Conservation (phyloP, 2,797 vertebrate genomes). For the Sebastiscus albofasciatus region DNA sequence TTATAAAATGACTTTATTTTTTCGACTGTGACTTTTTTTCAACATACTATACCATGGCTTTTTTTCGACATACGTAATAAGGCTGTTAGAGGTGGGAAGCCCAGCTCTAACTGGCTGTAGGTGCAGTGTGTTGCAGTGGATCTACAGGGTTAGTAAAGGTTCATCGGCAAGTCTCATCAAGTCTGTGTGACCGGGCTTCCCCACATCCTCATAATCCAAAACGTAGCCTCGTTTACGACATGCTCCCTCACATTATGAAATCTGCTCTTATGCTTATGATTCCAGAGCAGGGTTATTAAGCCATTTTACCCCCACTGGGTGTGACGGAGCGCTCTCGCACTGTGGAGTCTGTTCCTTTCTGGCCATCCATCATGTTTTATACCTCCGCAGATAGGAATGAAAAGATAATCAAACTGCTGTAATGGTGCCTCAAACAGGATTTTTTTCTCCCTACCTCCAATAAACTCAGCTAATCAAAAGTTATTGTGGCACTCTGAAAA, state of each 20-base stretch:
- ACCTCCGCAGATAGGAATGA: conserved; percentile 80
- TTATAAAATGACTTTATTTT: background rate
- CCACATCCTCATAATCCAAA: conserved; percentile 43
- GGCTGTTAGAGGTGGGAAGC: background rate
- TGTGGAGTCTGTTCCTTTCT: conserved; percentile 45
- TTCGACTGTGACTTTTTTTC: too few species aligned
- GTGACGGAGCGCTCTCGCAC: conserved; percentile 37
- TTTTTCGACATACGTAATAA: background rate
- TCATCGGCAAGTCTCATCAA: conserved; percentile 31
- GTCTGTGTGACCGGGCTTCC: conserved; percentile 27
- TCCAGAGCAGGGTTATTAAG: conserved; percentile 60
- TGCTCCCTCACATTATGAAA: conserved; percentile 55
- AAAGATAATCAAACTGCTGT: conserved; percentile 80
- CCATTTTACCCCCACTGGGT: conserved; percentile 47
- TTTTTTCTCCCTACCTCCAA: conserved; percentile 53
- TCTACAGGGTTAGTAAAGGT: conserved; percentile 1
- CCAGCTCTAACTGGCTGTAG: background rate
- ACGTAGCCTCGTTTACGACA: conserved; percentile 31
- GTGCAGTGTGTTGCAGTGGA: conserved; percentile 1
- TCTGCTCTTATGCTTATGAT: conserved; percentile 49
- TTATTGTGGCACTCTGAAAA: conserved; percentile 81
- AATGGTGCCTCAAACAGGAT: conserved; percentile 65
- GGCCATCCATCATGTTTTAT: conserved; percentile 77
- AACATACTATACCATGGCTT: background rate
- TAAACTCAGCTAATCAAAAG: conserved; percentile 85